Evolutionary conservation across 1,140 invertebrate genomes (phyloP), one percentile per base, ranked within the genome.

Genomic region (Idris sp.): DNA sequence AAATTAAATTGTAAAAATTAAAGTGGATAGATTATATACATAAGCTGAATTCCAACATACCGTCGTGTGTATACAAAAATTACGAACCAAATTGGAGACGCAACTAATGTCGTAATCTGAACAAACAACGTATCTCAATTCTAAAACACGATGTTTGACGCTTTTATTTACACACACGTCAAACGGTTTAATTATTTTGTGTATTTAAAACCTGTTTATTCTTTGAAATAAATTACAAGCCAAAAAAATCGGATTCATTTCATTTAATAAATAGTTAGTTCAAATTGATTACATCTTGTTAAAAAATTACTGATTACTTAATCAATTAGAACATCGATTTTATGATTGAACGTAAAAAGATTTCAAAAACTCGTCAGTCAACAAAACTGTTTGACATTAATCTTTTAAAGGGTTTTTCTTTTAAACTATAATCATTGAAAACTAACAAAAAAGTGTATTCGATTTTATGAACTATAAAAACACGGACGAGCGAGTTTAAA

Each of bases 381-480:
- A 14, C 28, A 22, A 33, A 53, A 64, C 43, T 64, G 44, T 44
- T 35, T 36, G 59, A 64, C 46, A 22, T 54, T 36, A 54, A 48
- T 25, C 41, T 11, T 53, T 46, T 28, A 38, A 48, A n/a, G 18
- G 40, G 40, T 38, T 67, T 49, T 41, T 68, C 35, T 43, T 26
- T 35, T 48, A 58, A 22, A 49, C 64, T 22, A 22, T 58, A 68
- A 68, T 48, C 64, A 58, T 67, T 54, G 49, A 49, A 65, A 56
- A 58, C 41, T 54, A 35, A n/a, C n/a, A n/a, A 46, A 65, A 28
- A 38, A 56, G 15, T 41, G 7, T 48, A 56, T 67, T 67, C 41
- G 31, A 40, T 56, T 67, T 67, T 67, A 67, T 40, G 49, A 67
- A 38, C 62, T 56, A 56, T 67, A 67, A 67, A 67, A 56, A 25